A percentile compares a stretch with the other conserved stretches of the same genome.
phyloP scores from a whole-genome alignment of 2,113 vertebrate genomes.

The Bungarus multicinctus region DNA sequence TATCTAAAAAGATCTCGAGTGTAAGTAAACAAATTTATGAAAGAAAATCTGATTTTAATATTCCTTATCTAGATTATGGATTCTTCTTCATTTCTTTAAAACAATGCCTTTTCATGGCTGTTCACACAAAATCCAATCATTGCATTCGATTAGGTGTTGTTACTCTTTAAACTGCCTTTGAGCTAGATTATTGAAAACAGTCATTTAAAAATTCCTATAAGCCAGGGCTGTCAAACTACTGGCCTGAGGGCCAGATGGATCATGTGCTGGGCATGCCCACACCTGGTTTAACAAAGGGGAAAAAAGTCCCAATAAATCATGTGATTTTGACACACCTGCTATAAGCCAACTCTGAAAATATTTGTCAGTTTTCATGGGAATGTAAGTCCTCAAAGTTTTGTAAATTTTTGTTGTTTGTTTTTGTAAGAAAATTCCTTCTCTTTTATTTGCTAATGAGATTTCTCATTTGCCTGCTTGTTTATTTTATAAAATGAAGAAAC shows the following conservation, averaged over 20 bases:
- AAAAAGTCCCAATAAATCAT: too few relatives aligned
- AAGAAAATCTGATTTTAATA: not conserved
- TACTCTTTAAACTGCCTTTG: not conserved
- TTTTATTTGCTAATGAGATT: not conserved
- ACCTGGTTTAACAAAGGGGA: too few relatives aligned
- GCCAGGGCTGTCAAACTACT: not conserved
- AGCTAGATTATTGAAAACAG: not conserved
- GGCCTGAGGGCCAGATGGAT: too few relatives aligned
- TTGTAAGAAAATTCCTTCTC: not conserved
- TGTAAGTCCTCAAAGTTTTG: not conserved
- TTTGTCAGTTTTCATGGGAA: not conserved
- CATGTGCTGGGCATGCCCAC: too few relatives aligned
- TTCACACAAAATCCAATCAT: not conserved
- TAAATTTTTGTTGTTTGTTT: not conserved
- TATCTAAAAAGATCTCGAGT: not conserved
- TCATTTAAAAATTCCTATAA: not conserved
- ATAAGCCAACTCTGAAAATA: not conserved
- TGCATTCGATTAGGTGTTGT: not conserved
- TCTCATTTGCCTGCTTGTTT: not conserved
- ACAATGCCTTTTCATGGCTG: not conserved
- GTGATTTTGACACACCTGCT: not conserved
- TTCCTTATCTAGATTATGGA: not conserved
- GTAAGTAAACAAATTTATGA: not conserved
- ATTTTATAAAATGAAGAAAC: not conserved
- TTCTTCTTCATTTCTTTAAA: not conserved